phyloP scores from a whole-genome alignment of 1,140 invertebrate species.

The Chelonus insularis region DNA sequence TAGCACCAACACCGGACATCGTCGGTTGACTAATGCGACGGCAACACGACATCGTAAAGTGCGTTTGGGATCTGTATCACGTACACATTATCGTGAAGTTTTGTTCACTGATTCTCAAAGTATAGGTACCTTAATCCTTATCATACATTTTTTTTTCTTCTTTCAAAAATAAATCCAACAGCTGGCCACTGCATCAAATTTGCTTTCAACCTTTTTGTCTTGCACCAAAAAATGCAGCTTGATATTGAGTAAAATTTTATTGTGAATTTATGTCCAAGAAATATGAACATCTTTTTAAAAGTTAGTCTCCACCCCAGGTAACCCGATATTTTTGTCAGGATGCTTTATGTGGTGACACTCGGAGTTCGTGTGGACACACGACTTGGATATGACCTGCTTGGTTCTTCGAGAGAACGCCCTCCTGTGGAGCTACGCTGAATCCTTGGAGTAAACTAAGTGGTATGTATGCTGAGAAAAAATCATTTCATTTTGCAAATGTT shows the following conservation, averaged over 20 bases:
- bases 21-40: constrained; percentile 36
- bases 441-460: too few species aligned
- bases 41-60: constrained; percentile 38
- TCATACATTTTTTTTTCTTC: not conserved
- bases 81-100: constrained; percentile 18
- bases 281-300: constrained; percentile 9
- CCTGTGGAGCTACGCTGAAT: constrained; percentile 1
- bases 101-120: constrained; percentile 5
- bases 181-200: not conserved
- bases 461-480: too few species aligned
- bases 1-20: constrained; percentile 25
- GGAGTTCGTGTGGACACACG: constrained; percentile 5
- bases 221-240: not conserved
- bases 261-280: not conserved
- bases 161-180: not conserved
- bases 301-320: constrained; percentile 3
- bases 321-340: constrained; percentile 1
- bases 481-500: too few species aligned
- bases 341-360: constrained; percentile 10
- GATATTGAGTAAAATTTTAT: too few species aligned
- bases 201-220: not conserved
- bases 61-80: constrained; percentile 34
- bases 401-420: not conserved
- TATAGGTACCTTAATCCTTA: not conserved
- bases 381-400: not conserved